Percentiles rank a stretch among this genome's conserved stretches.
Conservation (phyloP, 1,140 invertebrate genomes). For the Habropoda laboriosa region DNA sequence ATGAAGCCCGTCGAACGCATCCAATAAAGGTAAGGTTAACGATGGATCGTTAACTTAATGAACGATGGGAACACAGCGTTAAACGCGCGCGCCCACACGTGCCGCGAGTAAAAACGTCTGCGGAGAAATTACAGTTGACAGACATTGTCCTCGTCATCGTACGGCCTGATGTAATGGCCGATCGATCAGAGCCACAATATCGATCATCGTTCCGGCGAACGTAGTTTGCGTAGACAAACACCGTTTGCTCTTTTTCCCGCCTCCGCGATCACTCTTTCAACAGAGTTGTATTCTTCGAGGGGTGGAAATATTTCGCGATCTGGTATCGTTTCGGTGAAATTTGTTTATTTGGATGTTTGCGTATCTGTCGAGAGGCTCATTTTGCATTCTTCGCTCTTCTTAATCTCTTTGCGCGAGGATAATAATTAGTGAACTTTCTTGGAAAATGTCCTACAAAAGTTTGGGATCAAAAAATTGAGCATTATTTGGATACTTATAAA, state of each 20-base stretch:
- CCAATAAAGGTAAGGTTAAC: conserved; percentile 77
- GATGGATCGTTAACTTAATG: conserved; percentile 78
- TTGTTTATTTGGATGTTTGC: too few relatives aligned
- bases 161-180: conserved; percentile 48
- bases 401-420: too few relatives aligned
- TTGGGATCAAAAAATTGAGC: too few relatives aligned
- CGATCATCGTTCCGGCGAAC: conserved; percentile 12
- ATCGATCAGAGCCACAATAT: conserved; percentile 39
- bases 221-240: background rate
- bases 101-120: conserved; percentile 55
- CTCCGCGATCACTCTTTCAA: background rate
- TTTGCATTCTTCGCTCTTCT: too few relatives aligned
- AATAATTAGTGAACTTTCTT: too few relatives aligned
- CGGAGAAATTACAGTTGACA: conserved; percentile 61
- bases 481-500: too few relatives aligned
- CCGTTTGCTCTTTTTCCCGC: background rate
- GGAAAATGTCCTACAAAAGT: too few relatives aligned
- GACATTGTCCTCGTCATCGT: conserved; percentile 48
- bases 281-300: background rate
- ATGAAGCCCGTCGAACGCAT: conserved; percentile 63
- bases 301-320: too few relatives aligned
- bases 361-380: too few relatives aligned
- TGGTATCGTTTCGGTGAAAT: too few relatives aligned
- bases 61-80: conserved; percentile 73
- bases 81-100: conserved; percentile 64